Evolutionary conservation across 2,888 invertebrate species (phyloP), one percentile per base, ranked within the genome.

Genomic region (Erannis defoliaria): DNA sequence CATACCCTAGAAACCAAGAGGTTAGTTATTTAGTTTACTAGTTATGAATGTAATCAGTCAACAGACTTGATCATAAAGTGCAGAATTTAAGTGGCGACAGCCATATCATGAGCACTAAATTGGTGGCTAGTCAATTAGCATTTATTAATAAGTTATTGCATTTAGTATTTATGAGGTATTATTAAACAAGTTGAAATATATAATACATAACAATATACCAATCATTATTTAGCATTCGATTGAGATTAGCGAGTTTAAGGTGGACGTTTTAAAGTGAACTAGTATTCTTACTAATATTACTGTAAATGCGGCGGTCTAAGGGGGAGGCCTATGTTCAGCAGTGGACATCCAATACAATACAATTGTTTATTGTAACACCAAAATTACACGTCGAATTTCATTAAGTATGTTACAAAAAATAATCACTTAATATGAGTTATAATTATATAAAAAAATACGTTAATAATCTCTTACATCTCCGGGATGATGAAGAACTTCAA

Each of bases 131-230:
- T 21, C 43, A 51, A 61, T 61, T 55, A 55, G 45, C 55, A 61
- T 61, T 45, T 37, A 45, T 61, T 33, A 55, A 55, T 61, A 61
- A 55, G 19, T 55, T 23, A 50, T 45, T 61, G 50, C 38, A 51
- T 40, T 54, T 43, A 49, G 8, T 48, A 50, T 50, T 51, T 38
- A 61, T 50, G 33, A 55, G 33, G 45, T 16, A 49, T 38, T 55
- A 51, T 37, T 42, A 26, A 48, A 40, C 43, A 55, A 38, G 51
- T 45, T 55, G 33, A 46, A 46, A 40, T 38, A 51, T 46, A 51
- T 8, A 51, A 38, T 45, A 37, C 21, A 55, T 55, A 55, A 19
- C 19, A 19, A 35, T 55, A 45, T 38, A 23, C 37, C 50, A 53
- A 53, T 53, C 26, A 37, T 51, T 51, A 58, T 37, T 58, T 35